Evolutionary conservation across 2,113 vertebrate genomes (phyloP).

Genomic region (Etheostoma cragini): DNA sequence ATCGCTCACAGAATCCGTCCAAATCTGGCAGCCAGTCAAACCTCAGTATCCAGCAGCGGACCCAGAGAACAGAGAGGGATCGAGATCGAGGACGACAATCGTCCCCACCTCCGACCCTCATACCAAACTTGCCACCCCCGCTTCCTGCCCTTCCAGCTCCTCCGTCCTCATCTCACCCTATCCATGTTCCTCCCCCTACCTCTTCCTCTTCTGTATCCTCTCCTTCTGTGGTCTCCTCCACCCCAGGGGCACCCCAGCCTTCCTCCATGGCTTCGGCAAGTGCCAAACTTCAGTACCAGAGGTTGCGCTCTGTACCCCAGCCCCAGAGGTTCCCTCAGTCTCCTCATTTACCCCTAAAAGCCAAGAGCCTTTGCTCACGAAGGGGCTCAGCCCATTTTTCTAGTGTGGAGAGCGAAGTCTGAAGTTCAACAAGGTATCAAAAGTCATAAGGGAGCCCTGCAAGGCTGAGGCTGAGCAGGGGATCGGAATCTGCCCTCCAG

Average conservation of each 20-base stretch:
- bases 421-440: slow-evolving; percentile 66
- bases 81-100: slow-evolving; percentile 74
- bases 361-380: slow-evolving; percentile 90
- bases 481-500: slow-evolving; percentile 44
- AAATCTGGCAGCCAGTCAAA: slow-evolving; percentile 91
- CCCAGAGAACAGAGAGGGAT: slow-evolving; percentile 77
- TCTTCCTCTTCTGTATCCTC: slow-evolving; percentile 84
- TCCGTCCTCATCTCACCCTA: slow-evolving; percentile 79
- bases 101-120: slow-evolving; percentile 74
- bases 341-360: slow-evolving; percentile 85
- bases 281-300: slow-evolving; percentile 87
- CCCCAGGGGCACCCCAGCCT: slow-evolving; percentile 80
- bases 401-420: slow-evolving; percentile 94
- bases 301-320: slow-evolving; percentile 83
- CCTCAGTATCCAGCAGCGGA: slow-evolving; percentile 85
- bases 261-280: slow-evolving; percentile 83
- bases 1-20: slow-evolving; percentile 82
- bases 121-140: slow-evolving; percentile 69
- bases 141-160: slow-evolving; percentile 83
- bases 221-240: slow-evolving; percentile 81
- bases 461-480: slow-evolving; percentile 19
- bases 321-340: slow-evolving; percentile 84
- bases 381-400: slow-evolving; percentile 93
- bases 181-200: slow-evolving; percentile 75
- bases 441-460: slow-evolving; percentile 41